Conservation (phyloP, 2,888 invertebrate species). For the Agrilus biguttatus region DNA sequence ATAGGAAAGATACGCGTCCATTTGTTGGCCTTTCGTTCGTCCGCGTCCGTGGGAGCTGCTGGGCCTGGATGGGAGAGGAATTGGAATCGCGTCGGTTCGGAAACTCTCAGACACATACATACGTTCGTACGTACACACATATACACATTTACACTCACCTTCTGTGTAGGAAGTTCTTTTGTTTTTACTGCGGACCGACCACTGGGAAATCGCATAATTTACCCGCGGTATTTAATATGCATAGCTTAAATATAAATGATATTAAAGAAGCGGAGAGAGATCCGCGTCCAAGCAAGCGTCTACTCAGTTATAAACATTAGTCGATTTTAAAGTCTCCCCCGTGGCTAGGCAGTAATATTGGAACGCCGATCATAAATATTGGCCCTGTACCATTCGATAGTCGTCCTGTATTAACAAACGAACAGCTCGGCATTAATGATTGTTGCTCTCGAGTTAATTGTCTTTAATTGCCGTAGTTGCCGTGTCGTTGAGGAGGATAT, state of each 20-base stretch:
- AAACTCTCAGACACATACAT: no score
- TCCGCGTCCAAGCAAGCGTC: slow-evolving; percentile 7
- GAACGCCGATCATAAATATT: slow-evolving; percentile 8
- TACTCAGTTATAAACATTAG: slow-evolving; percentile 8
- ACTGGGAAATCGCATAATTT: slow-evolving; percentile 11
- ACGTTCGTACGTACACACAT: no score
- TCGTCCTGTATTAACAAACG: neutral
- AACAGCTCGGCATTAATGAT: no score
- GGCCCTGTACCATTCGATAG: slow-evolving; percentile 8
- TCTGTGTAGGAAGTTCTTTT: slow-evolving; percentile 15
- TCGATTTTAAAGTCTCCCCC: slow-evolving; percentile 8
- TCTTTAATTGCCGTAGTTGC: no score
- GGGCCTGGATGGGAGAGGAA: neutral
- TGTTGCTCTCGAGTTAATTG: no score
- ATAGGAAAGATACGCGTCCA: no score
- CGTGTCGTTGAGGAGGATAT: no score
- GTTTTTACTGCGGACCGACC: slow-evolving; percentile 11
- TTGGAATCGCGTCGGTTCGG: neutral
- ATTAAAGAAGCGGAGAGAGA: slow-evolving; percentile 7
- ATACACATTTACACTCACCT: slow-evolving; percentile 5
- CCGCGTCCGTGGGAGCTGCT: no score
- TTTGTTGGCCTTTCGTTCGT: no score
- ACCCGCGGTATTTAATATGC: slow-evolving; percentile 11
- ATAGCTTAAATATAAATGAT: slow-evolving; percentile 11
- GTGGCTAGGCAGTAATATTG: slow-evolving; percentile 9